A percentile compares a stretch with the other conserved stretches of the same genome.
phyloP scores from a whole-genome alignment of 2,113 vertebrate genomes.

The Sphyrna mokarran region DNA sequence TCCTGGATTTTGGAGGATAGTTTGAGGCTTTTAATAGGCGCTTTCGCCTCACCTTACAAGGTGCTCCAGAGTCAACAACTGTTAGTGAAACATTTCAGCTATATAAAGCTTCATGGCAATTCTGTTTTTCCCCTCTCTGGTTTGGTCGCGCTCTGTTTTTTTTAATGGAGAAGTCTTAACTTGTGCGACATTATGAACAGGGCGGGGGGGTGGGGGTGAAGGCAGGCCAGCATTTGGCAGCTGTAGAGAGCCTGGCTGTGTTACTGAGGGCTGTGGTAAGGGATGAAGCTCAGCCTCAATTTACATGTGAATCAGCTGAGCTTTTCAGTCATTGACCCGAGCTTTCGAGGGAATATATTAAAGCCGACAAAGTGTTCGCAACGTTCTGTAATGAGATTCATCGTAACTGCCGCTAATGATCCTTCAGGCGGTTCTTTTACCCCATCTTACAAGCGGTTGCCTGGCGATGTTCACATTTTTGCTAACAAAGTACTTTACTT shows the following conservation, averaged over 20 bases:
- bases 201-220: too few relatives aligned
- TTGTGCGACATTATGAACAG: neutral
- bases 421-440: neutral
- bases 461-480: neutral
- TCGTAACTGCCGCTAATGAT: neutral
- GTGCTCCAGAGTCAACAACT: neutral
- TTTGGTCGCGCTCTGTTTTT: neutral
- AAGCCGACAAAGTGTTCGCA: neutral
- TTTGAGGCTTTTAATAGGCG: neutral
- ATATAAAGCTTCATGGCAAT: neutral
- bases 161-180: neutral
- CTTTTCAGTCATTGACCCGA: neutral
- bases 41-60: neutral
- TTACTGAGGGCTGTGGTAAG: neutral
- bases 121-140: neutral
- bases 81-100: neutral
- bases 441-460: neutral
- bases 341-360: constrained; percentile 9
- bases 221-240: neutral
- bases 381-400: neutral
- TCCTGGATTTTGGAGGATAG: neutral
- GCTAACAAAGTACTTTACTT: neutral
- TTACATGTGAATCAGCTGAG: constrained; percentile 22
- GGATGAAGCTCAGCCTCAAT: constrained; percentile 19
- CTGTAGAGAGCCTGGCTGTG: neutral